These are phyloP conservation scores for Ciconia nigra DNA, from an alignment of 2,797 vertebrate species.

Conservation along the genomic window DNA sequence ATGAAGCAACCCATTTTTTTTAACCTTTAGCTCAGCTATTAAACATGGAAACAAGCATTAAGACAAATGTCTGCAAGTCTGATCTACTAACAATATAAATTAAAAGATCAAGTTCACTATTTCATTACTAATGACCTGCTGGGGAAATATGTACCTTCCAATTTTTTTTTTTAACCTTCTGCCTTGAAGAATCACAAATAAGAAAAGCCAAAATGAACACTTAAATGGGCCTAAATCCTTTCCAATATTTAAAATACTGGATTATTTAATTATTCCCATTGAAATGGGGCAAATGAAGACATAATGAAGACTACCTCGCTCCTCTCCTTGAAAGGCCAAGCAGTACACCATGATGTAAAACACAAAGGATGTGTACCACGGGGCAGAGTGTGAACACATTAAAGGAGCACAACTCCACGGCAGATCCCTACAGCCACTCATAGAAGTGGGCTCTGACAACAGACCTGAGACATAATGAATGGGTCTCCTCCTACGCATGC, in stretches of 20 bases:
- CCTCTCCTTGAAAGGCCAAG: background rate
- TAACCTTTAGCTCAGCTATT: background rate
- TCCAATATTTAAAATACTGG: background rate
- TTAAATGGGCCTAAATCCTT: background rate
- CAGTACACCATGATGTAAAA: accelerated
- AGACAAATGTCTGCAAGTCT: background rate
- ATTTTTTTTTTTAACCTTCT: background rate
- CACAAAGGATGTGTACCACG: accelerated
- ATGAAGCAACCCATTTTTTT: background rate
- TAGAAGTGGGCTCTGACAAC: background rate
- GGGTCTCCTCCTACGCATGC: background rate
- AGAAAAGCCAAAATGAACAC: background rate
- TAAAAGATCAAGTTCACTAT: background rate
- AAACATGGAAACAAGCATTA: constrained; percentile 3
- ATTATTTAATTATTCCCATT: background rate
- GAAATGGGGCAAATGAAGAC: background rate
- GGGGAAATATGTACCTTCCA: background rate
- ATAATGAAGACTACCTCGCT: background rate
- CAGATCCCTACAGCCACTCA: background rate
- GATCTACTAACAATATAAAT: background rate
- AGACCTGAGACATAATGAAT: background rate
- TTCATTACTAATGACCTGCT: background rate
- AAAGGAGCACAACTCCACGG: background rate
- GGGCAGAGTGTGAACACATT: accelerated
- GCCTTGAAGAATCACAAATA: background rate